Conservation (phyloP, 2,113 vertebrate genomes). For the Halcyon senegalensis region DNA sequence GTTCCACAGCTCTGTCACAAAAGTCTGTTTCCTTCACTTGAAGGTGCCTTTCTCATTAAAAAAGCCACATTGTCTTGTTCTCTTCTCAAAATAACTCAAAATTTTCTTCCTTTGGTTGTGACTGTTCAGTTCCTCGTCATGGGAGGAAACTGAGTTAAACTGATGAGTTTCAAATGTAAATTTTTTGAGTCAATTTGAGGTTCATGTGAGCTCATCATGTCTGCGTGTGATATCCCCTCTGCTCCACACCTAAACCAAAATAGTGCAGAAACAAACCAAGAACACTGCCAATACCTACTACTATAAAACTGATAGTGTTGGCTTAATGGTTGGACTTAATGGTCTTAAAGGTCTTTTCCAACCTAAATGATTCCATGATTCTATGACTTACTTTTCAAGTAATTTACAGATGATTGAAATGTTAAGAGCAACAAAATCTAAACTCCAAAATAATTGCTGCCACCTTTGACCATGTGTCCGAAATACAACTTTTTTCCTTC, state of each 20-base stretch:
- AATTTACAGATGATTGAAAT: background rate
- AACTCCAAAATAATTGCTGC: background rate
- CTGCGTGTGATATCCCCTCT: background rate
- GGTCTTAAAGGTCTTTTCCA: too few species aligned
- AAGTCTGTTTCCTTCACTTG: slow-evolving; percentile 37
- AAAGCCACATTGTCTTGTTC: slow-evolving; percentile 23
- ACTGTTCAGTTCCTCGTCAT: slow-evolving; percentile 8
- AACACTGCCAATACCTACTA: background rate
- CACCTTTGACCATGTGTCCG: background rate
- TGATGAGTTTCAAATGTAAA: background rate
- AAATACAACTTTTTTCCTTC: background rate
- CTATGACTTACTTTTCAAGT: background rate
- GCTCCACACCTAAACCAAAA: background rate
- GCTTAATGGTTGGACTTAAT: background rate
- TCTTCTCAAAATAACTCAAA: slow-evolving; percentile 51
- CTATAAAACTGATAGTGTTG: background rate
- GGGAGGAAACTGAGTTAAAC: background rate
- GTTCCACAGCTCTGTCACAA: background rate
- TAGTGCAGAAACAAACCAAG: background rate
- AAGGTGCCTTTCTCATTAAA: slow-evolving; percentile 37
- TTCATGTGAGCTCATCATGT: background rate
- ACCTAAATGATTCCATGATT: too few species aligned
- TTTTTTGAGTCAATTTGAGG: slow-evolving; percentile 9
- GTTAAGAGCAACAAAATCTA: background rate
- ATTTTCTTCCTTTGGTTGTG: slow-evolving; percentile 40